A percentile compares a stretch with the other conserved stretches of the same genome.
phyloP scores from a whole-genome alignment of 92 coral and sea anemone species.

The Palythoa grandis region DNA sequence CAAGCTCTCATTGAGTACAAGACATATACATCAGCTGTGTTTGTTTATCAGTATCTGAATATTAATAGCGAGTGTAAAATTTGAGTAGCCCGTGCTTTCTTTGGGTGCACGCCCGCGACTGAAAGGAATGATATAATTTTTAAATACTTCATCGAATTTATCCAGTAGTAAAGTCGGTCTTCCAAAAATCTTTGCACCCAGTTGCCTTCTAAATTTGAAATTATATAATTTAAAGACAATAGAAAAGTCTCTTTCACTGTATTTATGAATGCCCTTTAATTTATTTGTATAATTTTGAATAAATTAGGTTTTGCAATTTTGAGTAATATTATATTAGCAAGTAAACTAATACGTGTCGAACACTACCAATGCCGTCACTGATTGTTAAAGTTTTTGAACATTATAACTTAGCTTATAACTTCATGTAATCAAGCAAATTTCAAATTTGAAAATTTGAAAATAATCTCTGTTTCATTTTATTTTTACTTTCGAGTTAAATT shows the following conservation, averaged over 20 bases:
- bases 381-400: too few relatives aligned
- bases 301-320: background rate
- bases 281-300: background rate
- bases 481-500: too few relatives aligned
- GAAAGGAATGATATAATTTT: too few relatives aligned
- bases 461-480: background rate
- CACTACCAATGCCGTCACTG: too few relatives aligned
- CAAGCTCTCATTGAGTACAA: background rate
- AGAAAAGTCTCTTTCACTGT: background rate
- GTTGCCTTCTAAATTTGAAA: background rate
- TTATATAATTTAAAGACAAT: background rate
- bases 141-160: background rate
- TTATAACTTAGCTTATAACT: too few relatives aligned
- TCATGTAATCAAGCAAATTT: too few relatives aligned
- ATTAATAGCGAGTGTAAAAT: background rate
- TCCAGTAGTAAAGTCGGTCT: too few relatives aligned
- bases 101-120: background rate
- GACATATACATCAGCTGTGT: background rate
- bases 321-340: background rate
- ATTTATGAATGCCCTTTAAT: background rate
- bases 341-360: background rate
- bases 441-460: background rate
- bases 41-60: background rate
- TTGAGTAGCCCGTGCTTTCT: background rate
- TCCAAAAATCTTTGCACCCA: background rate